Percentiles rank a stretch among this genome's conserved stretches.
Evolutionary conservation across 2,113 vertebrate species (phyloP).

Genomic region (Sula dactylatra): DNA sequence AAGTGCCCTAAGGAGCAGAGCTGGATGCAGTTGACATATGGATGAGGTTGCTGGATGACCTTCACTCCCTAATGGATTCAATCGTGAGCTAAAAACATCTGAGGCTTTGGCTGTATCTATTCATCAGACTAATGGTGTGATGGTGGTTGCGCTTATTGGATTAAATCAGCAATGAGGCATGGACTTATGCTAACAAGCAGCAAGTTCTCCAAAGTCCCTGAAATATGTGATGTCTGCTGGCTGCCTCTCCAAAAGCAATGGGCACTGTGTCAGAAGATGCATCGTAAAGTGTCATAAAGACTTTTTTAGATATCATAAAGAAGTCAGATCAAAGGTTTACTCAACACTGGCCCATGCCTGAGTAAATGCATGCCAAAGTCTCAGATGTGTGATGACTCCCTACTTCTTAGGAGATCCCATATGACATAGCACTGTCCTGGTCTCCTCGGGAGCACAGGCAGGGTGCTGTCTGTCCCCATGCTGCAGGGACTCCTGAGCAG

Average conservation of each 20-base stretch:
- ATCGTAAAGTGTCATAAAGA: neutral
- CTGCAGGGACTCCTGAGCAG: neutral
- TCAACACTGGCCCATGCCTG: neutral
- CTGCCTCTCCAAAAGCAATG: neutral
- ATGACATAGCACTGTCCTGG: neutral
- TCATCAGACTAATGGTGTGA: constrained; percentile 19
- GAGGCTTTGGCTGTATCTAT: neutral
- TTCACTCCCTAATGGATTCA: constrained; percentile 10
- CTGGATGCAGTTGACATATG: neutral
- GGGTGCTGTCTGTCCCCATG: neutral
- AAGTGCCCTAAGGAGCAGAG: neutral
- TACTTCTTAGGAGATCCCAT: neutral
- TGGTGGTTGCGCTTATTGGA: neutral
- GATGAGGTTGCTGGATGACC: neutral
- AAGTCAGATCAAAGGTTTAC: neutral
- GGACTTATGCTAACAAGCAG: neutral
- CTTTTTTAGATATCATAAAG: neutral
- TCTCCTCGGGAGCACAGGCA: neutral
- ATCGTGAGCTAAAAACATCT: neutral
- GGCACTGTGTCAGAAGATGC: neutral
- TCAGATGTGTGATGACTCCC: neutral
- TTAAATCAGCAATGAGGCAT: neutral
- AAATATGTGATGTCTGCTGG: neutral
- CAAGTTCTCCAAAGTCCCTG: neutral
- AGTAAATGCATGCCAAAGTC: neutral